phyloP scores from a whole-genome alignment of 2,888 invertebrate species.

The Macrosoma leucophasiata region DNA sequence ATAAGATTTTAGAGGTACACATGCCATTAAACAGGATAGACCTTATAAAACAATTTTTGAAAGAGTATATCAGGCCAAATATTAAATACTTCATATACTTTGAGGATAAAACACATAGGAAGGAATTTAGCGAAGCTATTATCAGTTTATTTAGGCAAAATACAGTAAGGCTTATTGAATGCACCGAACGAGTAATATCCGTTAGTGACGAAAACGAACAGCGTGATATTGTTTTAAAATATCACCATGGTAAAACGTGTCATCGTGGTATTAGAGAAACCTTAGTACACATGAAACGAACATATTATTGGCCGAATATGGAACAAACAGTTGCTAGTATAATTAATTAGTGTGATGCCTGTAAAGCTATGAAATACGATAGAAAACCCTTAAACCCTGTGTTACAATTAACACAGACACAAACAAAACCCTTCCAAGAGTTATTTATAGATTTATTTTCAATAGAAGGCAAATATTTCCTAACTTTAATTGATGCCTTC shows the following conservation, averaged over 20 bases:
- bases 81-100: conserved; percentile 25
- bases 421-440: too few relatives aligned
- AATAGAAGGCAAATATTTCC: too few relatives aligned
- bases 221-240: conserved; percentile 9
- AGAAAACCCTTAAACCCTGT: too few relatives aligned
- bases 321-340: too few relatives aligned
- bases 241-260: conserved; percentile 14
- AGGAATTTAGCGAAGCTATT: conserved; percentile 14
- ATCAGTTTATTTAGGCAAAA: conserved; percentile 23
- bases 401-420: too few relatives aligned
- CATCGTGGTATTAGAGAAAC: conserved; percentile 18
- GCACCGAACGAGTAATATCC: conserved; percentile 23
- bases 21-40: conserved; percentile 9
- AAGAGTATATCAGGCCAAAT: conserved; percentile 12
- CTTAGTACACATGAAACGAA: too few relatives aligned
- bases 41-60: conserved; percentile 18
- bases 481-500: too few relatives aligned
- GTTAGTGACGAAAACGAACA: conserved; percentile 13
- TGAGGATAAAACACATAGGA: conserved; percentile 13
- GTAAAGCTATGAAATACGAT: too few relatives aligned
- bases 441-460: too few relatives aligned
- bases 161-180: conserved; percentile 24
- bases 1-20: conserved; percentile 12
- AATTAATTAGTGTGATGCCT: too few relatives aligned
- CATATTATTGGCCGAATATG: too few relatives aligned